These are phyloP conservation scores for Clarias laeviceps DNA, from an alignment of 2,797 vertebrate species.

Conservation along the genomic window DNA sequence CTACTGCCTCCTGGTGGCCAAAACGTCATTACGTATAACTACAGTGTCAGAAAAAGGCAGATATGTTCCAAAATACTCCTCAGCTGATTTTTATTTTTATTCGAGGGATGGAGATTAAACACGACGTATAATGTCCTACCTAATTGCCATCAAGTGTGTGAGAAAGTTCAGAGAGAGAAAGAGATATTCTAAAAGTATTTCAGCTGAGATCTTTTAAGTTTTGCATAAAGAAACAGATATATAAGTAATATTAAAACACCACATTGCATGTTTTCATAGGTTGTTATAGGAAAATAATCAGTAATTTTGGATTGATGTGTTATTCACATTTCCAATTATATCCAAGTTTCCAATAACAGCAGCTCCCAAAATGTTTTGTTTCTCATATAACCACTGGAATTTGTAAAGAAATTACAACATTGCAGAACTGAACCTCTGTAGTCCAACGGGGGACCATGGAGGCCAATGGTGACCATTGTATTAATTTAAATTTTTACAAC, in stretches of 20 bases:
- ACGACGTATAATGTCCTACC: neutral
- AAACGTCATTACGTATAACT: neutral
- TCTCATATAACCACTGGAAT: neutral
- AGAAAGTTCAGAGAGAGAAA: too few relatives aligned
- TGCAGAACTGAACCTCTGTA: neutral
- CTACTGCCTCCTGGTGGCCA: slow-evolving; percentile 27
- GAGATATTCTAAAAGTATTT: neutral
- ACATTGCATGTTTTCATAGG: neutral
- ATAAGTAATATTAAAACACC: neutral
- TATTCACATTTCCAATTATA: neutral
- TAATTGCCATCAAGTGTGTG: neutral
- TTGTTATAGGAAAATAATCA: neutral
- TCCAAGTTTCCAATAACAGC: neutral
- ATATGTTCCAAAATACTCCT: neutral
- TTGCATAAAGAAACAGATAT: neutral
- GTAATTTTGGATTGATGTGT: neutral
- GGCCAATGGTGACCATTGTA: too few relatives aligned
- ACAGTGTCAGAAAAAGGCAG: neutral
- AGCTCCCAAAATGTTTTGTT: too few relatives aligned
- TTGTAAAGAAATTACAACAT: neutral
- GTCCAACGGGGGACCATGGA: too few relatives aligned
- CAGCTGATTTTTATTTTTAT: neutral
- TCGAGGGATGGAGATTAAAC: neutral
- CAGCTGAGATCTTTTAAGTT: neutral
- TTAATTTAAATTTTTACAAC: too few relatives aligned